phyloP scores from a whole-genome alignment of 2,113 vertebrate species.

The Cheilinus undulatus region DNA sequence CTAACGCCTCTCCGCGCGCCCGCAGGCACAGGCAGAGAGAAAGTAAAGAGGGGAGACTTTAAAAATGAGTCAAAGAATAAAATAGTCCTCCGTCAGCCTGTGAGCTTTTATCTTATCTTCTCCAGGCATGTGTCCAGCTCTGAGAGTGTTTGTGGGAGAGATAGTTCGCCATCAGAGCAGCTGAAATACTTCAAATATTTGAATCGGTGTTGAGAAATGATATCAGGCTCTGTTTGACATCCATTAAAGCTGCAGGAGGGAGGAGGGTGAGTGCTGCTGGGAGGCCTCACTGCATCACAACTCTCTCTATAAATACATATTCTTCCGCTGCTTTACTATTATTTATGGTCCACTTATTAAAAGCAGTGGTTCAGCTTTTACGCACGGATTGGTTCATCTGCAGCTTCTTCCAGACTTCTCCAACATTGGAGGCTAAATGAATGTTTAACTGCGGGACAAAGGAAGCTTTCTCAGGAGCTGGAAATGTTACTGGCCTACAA shows the following conservation, averaged over 20 bases:
- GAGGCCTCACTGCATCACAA: constrained; percentile 13
- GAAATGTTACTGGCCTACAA: background rate
- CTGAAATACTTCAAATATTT: constrained; percentile 64
- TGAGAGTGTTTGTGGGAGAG: constrained; percentile 46
- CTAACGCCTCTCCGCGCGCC: constrained; percentile 31
- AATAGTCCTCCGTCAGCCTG: background rate
- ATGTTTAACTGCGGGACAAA: constrained; percentile 49
- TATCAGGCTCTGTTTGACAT: constrained; percentile 33
- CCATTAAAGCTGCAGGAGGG: constrained; percentile 34
- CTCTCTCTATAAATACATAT: background rate
- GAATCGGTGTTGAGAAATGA: constrained; percentile 52
- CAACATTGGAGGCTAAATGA: constrained; percentile 15
- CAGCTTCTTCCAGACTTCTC: constrained; percentile 4
- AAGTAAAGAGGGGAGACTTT: background rate
- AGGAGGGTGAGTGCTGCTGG: background rate
- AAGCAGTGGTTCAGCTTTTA: too few relatives aligned
- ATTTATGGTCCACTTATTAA: constrained; percentile 6
- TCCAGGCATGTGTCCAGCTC: constrained; percentile 48
- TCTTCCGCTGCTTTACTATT: background rate
- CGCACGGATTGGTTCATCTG: background rate
- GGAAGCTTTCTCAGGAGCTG: background rate
- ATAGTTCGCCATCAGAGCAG: constrained; percentile 44
- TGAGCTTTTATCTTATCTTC: constrained; percentile 47
- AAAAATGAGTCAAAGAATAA: constrained; percentile 12
- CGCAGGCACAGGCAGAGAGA: background rate